Conservation (phyloP, 2,888 invertebrate species). For the Apantesis nais region DNA sequence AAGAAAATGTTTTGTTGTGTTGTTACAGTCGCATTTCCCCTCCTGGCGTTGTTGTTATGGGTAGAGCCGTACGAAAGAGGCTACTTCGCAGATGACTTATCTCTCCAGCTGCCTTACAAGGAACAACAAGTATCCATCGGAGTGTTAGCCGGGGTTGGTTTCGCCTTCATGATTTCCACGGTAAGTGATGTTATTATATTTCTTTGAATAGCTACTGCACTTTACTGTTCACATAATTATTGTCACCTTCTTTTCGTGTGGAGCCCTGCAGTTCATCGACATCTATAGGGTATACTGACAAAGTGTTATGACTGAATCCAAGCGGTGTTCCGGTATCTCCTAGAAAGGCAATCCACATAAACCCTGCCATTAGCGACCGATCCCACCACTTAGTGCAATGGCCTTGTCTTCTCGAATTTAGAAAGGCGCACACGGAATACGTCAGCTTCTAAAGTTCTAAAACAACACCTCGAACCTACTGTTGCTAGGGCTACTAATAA, state of each 20-base stretch:
- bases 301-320: background rate
- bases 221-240: too few species aligned
- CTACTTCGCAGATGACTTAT: slow-evolving; percentile 96
- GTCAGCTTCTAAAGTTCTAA: background rate
- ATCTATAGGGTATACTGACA: background rate
- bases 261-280: background rate
- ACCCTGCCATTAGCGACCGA: background rate
- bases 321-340: background rate
- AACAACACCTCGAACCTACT: too few species aligned
- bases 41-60: slow-evolving; percentile 88
- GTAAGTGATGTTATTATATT: slow-evolving; percentile 51
- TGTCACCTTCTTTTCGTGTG: too few species aligned
- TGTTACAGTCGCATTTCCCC: slow-evolving; percentile 89
- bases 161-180: slow-evolving; percentile 74
- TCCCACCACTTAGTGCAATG: background rate
- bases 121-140: slow-evolving; percentile 90
- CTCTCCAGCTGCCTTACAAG: slow-evolving; percentile 92
- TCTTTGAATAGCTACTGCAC: background rate
- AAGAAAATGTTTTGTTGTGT: background rate
- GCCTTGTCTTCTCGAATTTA: background rate
- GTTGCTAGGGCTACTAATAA: too few species aligned
- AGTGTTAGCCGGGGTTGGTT: slow-evolving; percentile 89
- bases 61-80: slow-evolving; percentile 91
- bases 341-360: background rate
- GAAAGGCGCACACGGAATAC: background rate